A percentile compares a stretch with the other conserved stretches of the same genome.
phyloP scores from a whole-genome alignment of 2,113 vertebrate genomes.

The Vulpes lagopus region DNA sequence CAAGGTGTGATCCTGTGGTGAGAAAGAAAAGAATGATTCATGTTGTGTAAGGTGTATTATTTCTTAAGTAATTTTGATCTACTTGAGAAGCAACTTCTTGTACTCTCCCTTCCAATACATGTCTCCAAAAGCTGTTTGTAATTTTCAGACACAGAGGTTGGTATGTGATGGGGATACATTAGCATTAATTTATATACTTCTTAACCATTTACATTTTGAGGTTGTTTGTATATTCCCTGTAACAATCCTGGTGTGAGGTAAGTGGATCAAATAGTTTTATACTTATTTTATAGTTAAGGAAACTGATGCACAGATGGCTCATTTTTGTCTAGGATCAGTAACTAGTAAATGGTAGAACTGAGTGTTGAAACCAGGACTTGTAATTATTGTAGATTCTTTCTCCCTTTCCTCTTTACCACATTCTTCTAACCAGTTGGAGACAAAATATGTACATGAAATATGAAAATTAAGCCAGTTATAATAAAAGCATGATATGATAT shows the following conservation, averaged over 20 bases:
- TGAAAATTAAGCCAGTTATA: constrained; percentile 29
- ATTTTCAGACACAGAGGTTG: constrained; percentile 9
- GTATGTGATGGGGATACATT: not conserved
- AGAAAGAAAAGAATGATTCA: not conserved
- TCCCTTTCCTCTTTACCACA: not conserved
- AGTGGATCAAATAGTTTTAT: not conserved
- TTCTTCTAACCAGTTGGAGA: constrained; percentile 28
- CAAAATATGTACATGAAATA: constrained; percentile 30
- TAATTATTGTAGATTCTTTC: not conserved
- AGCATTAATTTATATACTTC: constrained; percentile 24
- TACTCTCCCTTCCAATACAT: not conserved
- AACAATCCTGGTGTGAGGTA: not conserved
- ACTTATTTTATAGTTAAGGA: constrained; percentile 33
- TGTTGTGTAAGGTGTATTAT: not conserved
- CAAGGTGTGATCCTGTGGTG: not conserved
- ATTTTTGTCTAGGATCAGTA: constrained; percentile 26
- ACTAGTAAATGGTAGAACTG: constrained; percentile 17
- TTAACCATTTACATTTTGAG: constrained; percentile 37
- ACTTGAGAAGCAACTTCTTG: not conserved
- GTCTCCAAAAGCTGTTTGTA: not conserved
- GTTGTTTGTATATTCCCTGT: constrained; percentile 25
- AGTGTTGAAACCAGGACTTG: not conserved
- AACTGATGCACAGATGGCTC: not conserved
- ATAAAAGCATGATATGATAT: not conserved
- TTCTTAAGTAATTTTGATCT: not conserved